These are phyloP conservation scores for Malurus melanocephalus DNA, from an alignment of 2,113 vertebrate genomes.

Conservation along the genomic window DNA sequence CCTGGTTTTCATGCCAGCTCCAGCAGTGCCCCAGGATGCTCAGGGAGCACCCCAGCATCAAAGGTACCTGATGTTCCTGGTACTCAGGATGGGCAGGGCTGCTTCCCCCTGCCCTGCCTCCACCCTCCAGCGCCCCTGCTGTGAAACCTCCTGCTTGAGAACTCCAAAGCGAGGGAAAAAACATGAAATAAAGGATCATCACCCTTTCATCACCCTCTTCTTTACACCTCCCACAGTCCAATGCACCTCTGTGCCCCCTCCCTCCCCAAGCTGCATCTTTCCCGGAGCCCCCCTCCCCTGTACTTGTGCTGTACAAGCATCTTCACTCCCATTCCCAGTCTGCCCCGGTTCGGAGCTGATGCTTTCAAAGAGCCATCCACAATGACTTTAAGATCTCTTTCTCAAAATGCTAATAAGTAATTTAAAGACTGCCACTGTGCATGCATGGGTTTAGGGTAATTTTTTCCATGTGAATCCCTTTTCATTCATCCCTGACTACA, in stretches of 20 bases:
- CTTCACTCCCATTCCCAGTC: conserved; percentile 12
- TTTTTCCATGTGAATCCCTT: conserved; percentile 57
- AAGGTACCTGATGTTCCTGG: rapidly evolving
- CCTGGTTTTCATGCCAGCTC: neutral
- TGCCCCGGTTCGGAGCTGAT: neutral
- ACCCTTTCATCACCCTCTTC: neutral
- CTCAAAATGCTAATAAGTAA: conserved; percentile 68
- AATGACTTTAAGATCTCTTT: conserved; percentile 68
- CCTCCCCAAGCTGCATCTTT: neutral
- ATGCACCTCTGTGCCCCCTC: neutral
- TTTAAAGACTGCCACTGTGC: conserved; percentile 54
- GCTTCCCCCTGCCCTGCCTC: neutral
- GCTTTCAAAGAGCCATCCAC: conserved; percentile 60
- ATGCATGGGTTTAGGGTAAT: conserved; percentile 60
- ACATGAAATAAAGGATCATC: rapidly evolving
- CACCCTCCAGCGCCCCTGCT: rapidly evolving
- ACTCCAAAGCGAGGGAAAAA: neutral
- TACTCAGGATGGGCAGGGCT: rapidly evolving
- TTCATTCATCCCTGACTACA: conserved; percentile 53
- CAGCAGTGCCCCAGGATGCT: neutral
- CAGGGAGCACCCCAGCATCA: neutral
- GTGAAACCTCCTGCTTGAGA: neutral
- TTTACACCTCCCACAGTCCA: neutral
- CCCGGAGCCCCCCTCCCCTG: neutral
- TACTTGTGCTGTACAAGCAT: neutral